Percentiles rank a stretch among this genome's conserved stretches.
phyloP scores from a whole-genome alignment of 2,888 invertebrate species.

The Zaprionus obscuricornis region DNA sequence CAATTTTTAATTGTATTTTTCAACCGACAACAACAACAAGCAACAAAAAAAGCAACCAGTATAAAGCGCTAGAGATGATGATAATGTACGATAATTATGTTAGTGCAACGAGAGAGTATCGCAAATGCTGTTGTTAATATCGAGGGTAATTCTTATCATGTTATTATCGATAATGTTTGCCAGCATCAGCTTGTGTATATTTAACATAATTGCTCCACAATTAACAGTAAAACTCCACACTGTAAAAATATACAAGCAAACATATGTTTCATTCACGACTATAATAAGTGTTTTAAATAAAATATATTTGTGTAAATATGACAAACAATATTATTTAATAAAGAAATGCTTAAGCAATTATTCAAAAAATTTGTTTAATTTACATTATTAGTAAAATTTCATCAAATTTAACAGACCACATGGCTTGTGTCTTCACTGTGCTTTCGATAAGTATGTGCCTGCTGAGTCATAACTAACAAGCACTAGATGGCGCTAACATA shows the following conservation, averaged over 20 bases:
- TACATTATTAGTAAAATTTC: no score
- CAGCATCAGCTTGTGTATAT: neutral
- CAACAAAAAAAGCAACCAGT: constrained; percentile 66
- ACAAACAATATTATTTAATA: no score
- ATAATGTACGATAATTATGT: constrained; percentile 34
- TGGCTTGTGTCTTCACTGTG: constrained; percentile 2
- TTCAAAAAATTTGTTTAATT: no score
- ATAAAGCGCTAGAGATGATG: constrained; percentile 48
- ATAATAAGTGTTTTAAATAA: no score
- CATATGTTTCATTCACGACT: no score
- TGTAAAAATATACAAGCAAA: no score
- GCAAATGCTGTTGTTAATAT: constrained; percentile 21
- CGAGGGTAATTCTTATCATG: constrained; percentile 34
- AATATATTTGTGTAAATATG: no score
- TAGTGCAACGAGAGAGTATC: constrained; percentile 23
- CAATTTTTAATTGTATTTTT: constrained; percentile 74
- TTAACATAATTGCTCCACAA: constrained; percentile 22
- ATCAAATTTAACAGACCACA: neutral
- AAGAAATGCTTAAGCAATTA: no score
- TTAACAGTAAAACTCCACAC: constrained; percentile 4
- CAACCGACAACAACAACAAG: constrained; percentile 59
- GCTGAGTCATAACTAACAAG: no score
- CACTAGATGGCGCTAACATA: constrained; percentile 14
- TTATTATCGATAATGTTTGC: constrained; percentile 26
- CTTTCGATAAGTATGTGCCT: neutral